Evolutionary conservation across 1,140 invertebrate genomes (phyloP).

Genomic region (Campoletis sonorensis): DNA sequence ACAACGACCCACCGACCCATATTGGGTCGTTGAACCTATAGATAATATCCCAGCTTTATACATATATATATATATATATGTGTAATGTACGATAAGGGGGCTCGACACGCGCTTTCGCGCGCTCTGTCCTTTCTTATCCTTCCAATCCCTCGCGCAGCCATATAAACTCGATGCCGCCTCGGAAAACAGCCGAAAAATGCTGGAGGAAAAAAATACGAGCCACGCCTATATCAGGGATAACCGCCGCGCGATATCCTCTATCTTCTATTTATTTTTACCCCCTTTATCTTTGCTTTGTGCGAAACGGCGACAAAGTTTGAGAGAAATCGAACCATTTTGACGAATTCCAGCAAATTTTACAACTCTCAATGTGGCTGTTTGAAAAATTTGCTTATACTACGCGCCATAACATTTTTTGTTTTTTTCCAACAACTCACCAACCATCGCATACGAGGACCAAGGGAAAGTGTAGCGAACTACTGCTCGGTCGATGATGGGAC

Average conservation of each 20-base stretch:
- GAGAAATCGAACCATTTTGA: too few species aligned
- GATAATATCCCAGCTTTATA: not conserved
- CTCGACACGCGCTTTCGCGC: conserved; percentile 14
- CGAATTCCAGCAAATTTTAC: too few species aligned
- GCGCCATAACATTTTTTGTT: too few species aligned
- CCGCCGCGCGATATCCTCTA: not conserved
- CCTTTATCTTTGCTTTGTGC: not conserved
- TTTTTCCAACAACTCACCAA: too few species aligned
- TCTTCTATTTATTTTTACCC: not conserved
- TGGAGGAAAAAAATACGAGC: conserved; percentile 12
- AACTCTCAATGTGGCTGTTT: too few species aligned
- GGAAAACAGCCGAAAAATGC: conserved; percentile 10
- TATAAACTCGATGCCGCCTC: not conserved
- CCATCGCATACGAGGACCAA: too few species aligned
- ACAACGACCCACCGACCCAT: conserved; percentile 54
- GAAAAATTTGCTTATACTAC: too few species aligned
- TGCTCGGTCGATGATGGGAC: too few species aligned
- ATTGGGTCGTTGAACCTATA: conserved; percentile 50
- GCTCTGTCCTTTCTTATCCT: not conserved
- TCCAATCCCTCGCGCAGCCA: conserved; percentile 1
- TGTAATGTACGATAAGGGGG: not conserved
- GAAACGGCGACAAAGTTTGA: not conserved
- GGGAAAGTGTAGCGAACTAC: too few species aligned
- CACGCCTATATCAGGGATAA: conserved; percentile 18
- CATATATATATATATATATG: not conserved